Conservation (phyloP, 2,888 invertebrate species). For the Dasypogon diadema region DNA sequence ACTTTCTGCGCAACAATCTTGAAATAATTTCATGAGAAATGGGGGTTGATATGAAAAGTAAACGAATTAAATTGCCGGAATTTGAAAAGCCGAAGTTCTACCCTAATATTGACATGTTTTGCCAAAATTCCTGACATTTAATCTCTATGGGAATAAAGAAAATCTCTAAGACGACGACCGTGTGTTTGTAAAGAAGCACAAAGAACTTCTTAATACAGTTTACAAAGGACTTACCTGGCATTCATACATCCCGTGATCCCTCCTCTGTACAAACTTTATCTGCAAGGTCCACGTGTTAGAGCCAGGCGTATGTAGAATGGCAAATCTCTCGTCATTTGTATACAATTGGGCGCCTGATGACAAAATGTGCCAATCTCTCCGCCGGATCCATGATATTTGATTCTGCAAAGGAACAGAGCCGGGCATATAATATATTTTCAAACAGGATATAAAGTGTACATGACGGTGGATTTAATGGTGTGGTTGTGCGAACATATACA, state of each 20-base stretch:
- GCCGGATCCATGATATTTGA: slow-evolving; percentile 93
- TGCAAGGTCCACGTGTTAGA: slow-evolving; percentile 95
- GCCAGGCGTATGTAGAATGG: slow-evolving; percentile 85
- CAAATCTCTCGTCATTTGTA: slow-evolving; percentile 89
- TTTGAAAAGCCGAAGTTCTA: no score
- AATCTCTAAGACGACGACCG: background rate
- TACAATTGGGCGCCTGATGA: slow-evolving; percentile 91
- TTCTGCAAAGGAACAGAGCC: slow-evolving; percentile 64
- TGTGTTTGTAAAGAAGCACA: background rate
- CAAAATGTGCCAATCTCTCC: slow-evolving; percentile 93
- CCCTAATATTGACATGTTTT: background rate
- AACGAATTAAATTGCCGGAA: no score
- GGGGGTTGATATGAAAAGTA: no score
- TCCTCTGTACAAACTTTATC: slow-evolving; percentile 92
- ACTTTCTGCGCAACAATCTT: no score
- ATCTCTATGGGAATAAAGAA: background rate
- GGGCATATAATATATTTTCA: slow-evolving; percentile 24
- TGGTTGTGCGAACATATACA: slow-evolving; percentile 25
- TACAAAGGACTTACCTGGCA: slow-evolving; percentile 79
- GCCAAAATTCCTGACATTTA: slow-evolving; percentile 3
- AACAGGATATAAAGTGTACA: background rate
- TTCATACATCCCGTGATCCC: slow-evolving; percentile 94
- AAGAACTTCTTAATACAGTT: slow-evolving; percentile 19
- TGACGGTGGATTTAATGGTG: slow-evolving; percentile 4
- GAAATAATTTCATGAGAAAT: no score